Base-by-base conservation (phyloP, 2,888 invertebrate species). In the Penaeus monodon region DNA sequence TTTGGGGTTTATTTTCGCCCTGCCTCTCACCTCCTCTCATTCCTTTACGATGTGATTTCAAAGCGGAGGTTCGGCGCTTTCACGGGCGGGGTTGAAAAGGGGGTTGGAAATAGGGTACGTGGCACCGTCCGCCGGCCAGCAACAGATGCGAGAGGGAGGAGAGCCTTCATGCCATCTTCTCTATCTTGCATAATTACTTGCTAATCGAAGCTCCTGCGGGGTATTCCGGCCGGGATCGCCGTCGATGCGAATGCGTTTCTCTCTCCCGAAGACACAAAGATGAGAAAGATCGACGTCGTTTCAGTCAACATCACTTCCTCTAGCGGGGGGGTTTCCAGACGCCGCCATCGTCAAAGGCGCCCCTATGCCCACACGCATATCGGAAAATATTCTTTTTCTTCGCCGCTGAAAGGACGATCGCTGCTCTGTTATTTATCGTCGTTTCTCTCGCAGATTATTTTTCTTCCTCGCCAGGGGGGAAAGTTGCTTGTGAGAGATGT, bases 131-230 rank as follows among this genome's bases (percentile, higher is more conserved):
- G 63, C 49, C 49, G 65, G 29, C 17, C 49, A 66, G 68, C 81
- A 68, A 44, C 81, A 70, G 44, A 73, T 70, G 70, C 29, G 14
- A 81, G 73, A 33, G 63, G 29, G 63, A 49, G 29, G 63, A 79
- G 65, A 38, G 57, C 49, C 73, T 81, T 57, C 81, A 64, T 49
- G 80, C 66, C 38, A 66, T 44, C 80, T 81, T 81, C 66, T 65
- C 66, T 81, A 81, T 70, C 73, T 81, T 73, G 49, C 57, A 81
- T 81, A 81, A 81, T 68, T 73, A 70, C 57, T 73, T 73, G 57
- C 29, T 81, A 44, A 73, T 81, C 27, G 70, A 81, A 66, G 64
- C 44, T 44, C 66, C 38, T 81, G 38, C 24, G 80, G 66, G 66
- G 66, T 66, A 81, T 81, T 81, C 80, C 80, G 66, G 80, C 33